Evolutionary conservation across 2,113 vertebrate genomes (phyloP), one percentile per base, ranked within the genome.

Genomic region (Pygoscelis adeliae): DNA sequence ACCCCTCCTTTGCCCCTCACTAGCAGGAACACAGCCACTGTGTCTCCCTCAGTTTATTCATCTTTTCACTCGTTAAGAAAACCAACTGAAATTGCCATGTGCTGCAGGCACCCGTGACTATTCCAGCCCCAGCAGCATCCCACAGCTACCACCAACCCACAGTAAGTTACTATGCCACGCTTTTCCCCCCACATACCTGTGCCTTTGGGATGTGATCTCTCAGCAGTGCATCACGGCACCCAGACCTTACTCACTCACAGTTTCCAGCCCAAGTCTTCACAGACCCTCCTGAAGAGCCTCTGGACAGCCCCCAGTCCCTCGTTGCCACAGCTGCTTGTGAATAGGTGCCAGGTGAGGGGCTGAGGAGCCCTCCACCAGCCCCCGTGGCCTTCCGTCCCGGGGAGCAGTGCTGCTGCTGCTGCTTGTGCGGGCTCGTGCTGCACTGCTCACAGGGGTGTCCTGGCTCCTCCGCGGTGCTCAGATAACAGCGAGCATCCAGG

Each of bases 401-500:
- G 17, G 17, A 72, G 12, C 29, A 40, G 38, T 6, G 52, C 27
- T 50, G 32, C 56, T 50, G 30, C 55, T 49, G 38, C 53, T 83
- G 40, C 55, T 40, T 44, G 14, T 15, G n/a, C 0, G 1, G 53
- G 29, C n/a, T 79, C 1, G 1, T n/a, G 23, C n/a, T n/a, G 30
- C 18, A 3, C n/a, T n/a, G 56, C n/a, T 63, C 19, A 18, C 11
- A 38, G 59, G 0, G 3, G 11, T 16, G 2, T 29, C 46, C 46
- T 30, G 72, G 9, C 5, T 77, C 11, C 42, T 76, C 58, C 0
- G 0, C 5, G 40, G 11, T 46, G 22, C 58, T 77, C 84, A 56
- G 63, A 6, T 15, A 87, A 69, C 15, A 29, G 13, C 0, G 2
- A 88, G 32, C 42, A 72, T 15, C 26, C 29, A 63, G 46, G 23